Conservation (phyloP, 37 sponge, comb jelly and placozoan species). For the Lycopodina hypogea region DNA sequence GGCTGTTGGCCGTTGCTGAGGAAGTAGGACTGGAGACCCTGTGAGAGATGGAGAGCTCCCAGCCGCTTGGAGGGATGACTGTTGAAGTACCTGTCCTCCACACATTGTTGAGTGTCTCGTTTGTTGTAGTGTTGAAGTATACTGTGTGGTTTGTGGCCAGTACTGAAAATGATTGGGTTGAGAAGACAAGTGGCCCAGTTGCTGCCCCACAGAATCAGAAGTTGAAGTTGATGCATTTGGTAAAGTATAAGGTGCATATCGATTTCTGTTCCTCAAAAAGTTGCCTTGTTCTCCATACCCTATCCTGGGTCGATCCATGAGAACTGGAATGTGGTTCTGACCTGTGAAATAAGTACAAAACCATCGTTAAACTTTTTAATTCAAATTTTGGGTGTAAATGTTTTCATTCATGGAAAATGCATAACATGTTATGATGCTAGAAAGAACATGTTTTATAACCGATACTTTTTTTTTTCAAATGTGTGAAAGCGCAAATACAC, state of each 20-base stretch:
- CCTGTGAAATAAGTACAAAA: slow-evolving; percentile 6
- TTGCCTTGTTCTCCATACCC: slow-evolving; percentile 19
- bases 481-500: too few relatives aligned
- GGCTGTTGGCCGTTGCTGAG: not conserved
- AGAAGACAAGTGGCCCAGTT: slow-evolving; percentile 21
- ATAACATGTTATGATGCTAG: too few relatives aligned
- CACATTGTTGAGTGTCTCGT: not conserved
- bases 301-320: slow-evolving; percentile 11
- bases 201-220: slow-evolving; percentile 11
- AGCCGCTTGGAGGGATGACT: not conserved
- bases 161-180: slow-evolving; percentile 32
- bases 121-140: slow-evolving; percentile 4
- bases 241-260: slow-evolving; percentile 1
- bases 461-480: too few relatives aligned
- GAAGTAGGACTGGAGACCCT: not conserved
- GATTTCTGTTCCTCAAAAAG: slow-evolving; percentile 2
- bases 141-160: slow-evolving; percentile 13
- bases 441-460: too few relatives aligned
- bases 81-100: slow-evolving; percentile 19
- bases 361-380: too few relatives aligned
- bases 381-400: too few relatives aligned
- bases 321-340: not conserved
- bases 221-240: slow-evolving; percentile 7
- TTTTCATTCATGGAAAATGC: too few relatives aligned
- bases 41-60: not conserved